A percentile compares a stretch with the other conserved stretches of the same genome.
phyloP scores from a whole-genome alignment of 2,113 vertebrate genomes.

The Pandion haliaetus region DNA sequence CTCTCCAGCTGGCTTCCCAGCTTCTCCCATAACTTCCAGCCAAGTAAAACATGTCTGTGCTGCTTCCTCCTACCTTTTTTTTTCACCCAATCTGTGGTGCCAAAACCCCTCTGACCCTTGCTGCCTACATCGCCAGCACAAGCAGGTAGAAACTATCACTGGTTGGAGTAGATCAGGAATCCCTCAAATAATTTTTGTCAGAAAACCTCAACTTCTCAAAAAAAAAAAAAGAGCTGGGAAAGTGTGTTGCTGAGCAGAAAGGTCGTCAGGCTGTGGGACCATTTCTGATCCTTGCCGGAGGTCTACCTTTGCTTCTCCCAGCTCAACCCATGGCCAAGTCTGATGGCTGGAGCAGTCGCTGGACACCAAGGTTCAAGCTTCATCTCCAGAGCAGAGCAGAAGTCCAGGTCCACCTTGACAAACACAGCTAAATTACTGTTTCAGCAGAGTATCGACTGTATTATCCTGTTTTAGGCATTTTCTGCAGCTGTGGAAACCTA shows the following conservation, averaged over 20 bases:
- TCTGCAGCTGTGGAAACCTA: neutral
- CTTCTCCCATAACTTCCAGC: neutral
- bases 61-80: neutral
- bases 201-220: neutral
- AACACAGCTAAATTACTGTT: neutral
- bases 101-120: neutral
- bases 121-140: neutral
- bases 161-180: neutral
- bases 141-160: neutral
- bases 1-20: neutral
- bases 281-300: neutral
- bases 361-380: neutral
- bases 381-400: neutral
- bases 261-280: neutral
- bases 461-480: neutral
- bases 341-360: neutral
- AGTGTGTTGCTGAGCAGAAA: neutral
- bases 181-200: neutral
- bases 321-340: fast-evolving
- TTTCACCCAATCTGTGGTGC: neutral
- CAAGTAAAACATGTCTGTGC: neutral
- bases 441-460: neutral
- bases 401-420: neutral
- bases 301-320: neutral
- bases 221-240: neutral